phyloP scores from a whole-genome alignment of 2,888 invertebrate species.

The Stegana nigrithorax region DNA sequence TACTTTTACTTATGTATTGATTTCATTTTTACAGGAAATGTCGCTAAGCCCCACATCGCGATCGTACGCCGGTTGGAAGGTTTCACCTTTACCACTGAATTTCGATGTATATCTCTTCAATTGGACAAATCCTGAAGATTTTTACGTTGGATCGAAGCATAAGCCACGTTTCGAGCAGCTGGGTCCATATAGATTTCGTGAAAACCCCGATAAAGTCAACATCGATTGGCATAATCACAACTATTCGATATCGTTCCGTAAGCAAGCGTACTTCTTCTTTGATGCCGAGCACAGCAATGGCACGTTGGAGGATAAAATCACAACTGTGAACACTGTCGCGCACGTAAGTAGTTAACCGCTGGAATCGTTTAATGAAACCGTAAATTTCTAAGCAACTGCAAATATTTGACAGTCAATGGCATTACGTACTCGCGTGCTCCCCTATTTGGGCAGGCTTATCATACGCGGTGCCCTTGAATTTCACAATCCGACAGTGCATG shows the following conservation, averaged over 20 bases:
- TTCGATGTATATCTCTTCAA: slow-evolving; percentile 81
- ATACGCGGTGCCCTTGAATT: slow-evolving; percentile 71
- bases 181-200: slow-evolving; percentile 77
- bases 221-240: slow-evolving; percentile 79
- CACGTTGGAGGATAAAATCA: slow-evolving; percentile 76
- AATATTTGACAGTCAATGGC: slow-evolving; percentile 68
- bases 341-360: slow-evolving; percentile 73
- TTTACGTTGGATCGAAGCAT: slow-evolving; percentile 71
- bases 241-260: slow-evolving; percentile 79
- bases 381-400: not conserved
- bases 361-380: not conserved
- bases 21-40: slow-evolving; percentile 71
- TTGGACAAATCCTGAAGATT: slow-evolving; percentile 81
- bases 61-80: slow-evolving; percentile 78
- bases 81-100: slow-evolving; percentile 74
- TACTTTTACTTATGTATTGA: not conserved
- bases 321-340: slow-evolving; percentile 81
- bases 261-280: slow-evolving; percentile 78
- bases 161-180: slow-evolving; percentile 72
- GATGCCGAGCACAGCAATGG: slow-evolving; percentile 77
- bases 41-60: slow-evolving; percentile 73
- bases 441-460: too few species aligned
- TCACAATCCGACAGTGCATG: slow-evolving; percentile 71
- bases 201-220: slow-evolving; percentile 78
- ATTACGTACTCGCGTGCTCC: slow-evolving; percentile 67